Conservation (phyloP, 2,888 invertebrate genomes). For the Carterocephalus palaemon region DNA sequence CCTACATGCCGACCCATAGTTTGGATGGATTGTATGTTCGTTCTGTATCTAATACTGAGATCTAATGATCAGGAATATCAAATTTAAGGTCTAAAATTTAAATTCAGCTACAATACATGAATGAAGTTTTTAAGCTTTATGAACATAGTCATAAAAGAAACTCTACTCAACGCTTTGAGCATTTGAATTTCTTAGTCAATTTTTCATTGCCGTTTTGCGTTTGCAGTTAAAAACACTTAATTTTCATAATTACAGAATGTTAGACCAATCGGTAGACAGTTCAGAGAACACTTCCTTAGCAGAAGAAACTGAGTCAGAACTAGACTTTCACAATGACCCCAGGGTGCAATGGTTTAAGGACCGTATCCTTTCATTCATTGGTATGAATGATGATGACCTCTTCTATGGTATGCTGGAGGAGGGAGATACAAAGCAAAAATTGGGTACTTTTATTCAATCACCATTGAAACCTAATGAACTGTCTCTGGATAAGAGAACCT, state of each 20-base stretch:
- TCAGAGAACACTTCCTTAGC: slow-evolving; percentile 17
- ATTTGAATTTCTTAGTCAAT: too few relatives aligned
- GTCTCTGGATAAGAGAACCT: slow-evolving; percentile 75
- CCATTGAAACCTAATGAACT: slow-evolving; percentile 53
- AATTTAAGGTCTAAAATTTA: too few relatives aligned
- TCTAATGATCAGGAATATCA: too few relatives aligned
- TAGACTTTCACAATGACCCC: slow-evolving; percentile 65
- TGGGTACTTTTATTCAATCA: slow-evolving; percentile 45
- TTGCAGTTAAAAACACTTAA: too few relatives aligned
- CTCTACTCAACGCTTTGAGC: too few relatives aligned
- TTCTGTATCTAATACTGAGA: too few relatives aligned
- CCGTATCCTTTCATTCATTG: slow-evolving; percentile 78
- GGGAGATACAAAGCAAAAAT: slow-evolving; percentile 69
- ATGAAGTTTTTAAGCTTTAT: too few relatives aligned
- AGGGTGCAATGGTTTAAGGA: slow-evolving; percentile 85
- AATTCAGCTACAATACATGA: too few relatives aligned
- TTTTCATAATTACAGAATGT: slow-evolving; percentile 19
- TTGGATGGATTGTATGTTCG: too few relatives aligned
- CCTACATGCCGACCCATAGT: too few relatives aligned
- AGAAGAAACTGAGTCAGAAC: slow-evolving; percentile 28
- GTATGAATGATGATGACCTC: slow-evolving; percentile 72
- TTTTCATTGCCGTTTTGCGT: too few relatives aligned
- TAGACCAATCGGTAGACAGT: slow-evolving; percentile 12
- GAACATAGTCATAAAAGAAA: too few relatives aligned
- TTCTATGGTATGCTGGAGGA: slow-evolving; percentile 80